A percentile compares a stretch with the other conserved stretches of the same genome.
phyloP scores from a whole-genome alignment of 2,797 vertebrate genomes.

The Bryconaethiops microstoma region DNA sequence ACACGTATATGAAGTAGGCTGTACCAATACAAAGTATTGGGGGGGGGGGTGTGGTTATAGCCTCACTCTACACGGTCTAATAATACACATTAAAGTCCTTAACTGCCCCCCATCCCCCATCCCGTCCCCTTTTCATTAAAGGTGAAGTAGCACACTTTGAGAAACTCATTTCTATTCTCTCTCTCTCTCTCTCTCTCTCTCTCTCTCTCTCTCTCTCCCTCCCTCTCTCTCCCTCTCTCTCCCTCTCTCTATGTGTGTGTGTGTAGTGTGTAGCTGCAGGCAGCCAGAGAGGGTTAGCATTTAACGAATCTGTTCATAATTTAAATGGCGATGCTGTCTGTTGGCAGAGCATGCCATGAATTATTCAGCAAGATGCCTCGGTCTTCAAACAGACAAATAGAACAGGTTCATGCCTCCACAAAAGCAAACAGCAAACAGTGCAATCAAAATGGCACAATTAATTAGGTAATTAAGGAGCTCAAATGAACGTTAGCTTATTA shows the following conservation, averaged over 20 bases:
- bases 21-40: conserved; percentile 50
- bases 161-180: conserved; percentile 58
- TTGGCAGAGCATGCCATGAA: conserved; percentile 68
- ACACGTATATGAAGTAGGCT: conserved; percentile 47
- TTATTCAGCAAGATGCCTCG: conserved; percentile 75
- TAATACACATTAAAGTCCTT: conserved; percentile 66
- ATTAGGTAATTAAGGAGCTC: conserved; percentile 74
- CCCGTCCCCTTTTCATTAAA: conserved; percentile 66
- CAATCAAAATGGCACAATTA: conserved; percentile 73
- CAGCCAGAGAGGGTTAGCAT: conserved; percentile 70
- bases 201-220: no score
- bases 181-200: no score
- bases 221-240: background rate
- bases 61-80: conserved; percentile 58
- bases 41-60: conserved; percentile 8
- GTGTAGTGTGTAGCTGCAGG: conserved; percentile 56
- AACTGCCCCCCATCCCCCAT: conserved; percentile 45
- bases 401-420: conserved; percentile 64
- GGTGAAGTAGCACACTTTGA: conserved; percentile 63
- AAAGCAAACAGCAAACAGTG: conserved; percentile 71
- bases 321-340: conserved; percentile 76
- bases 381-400: conserved; percentile 75
- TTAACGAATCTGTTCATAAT: conserved; percentile 77
- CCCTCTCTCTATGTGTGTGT: no score
- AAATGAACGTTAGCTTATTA: conserved; percentile 70